These are phyloP conservation scores for Globodera rostochiensis DNA, from an alignment of 1,140 invertebrate genomes.

Conservation along the genomic window DNA sequence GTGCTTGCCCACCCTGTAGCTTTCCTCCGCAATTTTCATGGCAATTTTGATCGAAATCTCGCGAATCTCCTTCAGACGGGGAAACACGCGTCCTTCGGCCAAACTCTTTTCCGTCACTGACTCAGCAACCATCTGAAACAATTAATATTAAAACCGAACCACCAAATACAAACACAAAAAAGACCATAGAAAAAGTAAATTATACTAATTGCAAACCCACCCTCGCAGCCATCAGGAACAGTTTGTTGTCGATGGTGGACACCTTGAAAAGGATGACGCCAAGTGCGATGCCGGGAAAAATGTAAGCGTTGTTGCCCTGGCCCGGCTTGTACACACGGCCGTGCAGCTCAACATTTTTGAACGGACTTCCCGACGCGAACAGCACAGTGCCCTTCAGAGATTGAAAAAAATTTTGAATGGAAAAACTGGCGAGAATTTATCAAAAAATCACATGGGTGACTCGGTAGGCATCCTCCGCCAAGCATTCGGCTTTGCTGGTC, in stretches of 20 bases:
- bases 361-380: constrained; percentile 89
- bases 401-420: not conserved
- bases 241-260: constrained; percentile 83
- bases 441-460: constrained; percentile 76
- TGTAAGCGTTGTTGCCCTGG: constrained; percentile 94
- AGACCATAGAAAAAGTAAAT: not conserved
- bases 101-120: constrained; percentile 82
- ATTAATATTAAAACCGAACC: not conserved
- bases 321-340: constrained; percentile 83
- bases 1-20: constrained; percentile 71
- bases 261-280: constrained; percentile 80
- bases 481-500: constrained; percentile 92
- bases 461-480: constrained; percentile 85
- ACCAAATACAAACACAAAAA: not conserved
- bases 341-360: constrained; percentile 78
- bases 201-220: constrained; percentile 64
- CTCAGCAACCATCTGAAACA: constrained; percentile 77
- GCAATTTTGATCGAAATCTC: constrained; percentile 87
- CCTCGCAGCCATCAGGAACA: constrained; percentile 86
- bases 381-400: constrained; percentile 78
- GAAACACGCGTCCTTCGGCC: constrained; percentile 86
- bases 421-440: constrained; percentile 5
- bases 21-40: constrained; percentile 79
- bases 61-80: constrained; percentile 83
- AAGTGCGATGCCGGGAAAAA: constrained; percentile 84